These are phyloP conservation scores for Bufo gargarizans DNA, from an alignment of 2,113 vertebrate genomes.

Conservation along the genomic window DNA sequence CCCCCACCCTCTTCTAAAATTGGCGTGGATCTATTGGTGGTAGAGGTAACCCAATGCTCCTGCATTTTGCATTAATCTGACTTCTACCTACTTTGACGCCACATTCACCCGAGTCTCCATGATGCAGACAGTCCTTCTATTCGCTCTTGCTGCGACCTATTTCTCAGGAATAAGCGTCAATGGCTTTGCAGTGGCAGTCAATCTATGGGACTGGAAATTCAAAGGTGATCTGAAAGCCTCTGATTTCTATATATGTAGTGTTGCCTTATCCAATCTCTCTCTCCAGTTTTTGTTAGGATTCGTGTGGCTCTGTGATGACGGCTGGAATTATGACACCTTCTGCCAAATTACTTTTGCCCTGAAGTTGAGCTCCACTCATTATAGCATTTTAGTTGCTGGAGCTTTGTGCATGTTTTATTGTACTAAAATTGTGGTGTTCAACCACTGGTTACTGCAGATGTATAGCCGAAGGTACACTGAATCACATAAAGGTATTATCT, in stretches of 20 bases:
- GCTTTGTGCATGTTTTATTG: slow-evolving; percentile 18
- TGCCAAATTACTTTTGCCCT: neutral
- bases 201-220: neutral
- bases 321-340: neutral
- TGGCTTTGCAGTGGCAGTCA: neutral
- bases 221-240: neutral
- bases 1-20: neutral
- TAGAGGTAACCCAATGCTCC: neutral
- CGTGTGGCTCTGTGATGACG: neutral
- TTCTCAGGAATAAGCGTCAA: neutral
- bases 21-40: neutral
- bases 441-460: neutral
- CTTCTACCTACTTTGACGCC: neutral
- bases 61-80: neutral
- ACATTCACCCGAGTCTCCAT: neutral
- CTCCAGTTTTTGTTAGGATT: neutral
- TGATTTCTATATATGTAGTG: neutral
- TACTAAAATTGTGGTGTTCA: neutral
- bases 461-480: neutral
- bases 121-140: neutral
- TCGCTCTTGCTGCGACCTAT: neutral
- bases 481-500: no score
- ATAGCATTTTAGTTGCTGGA: neutral
- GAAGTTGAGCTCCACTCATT: neutral
- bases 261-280: slow-evolving; percentile 18